Percentiles rank a stretch among this genome's conserved stretches.
phyloP scores from a whole-genome alignment of 1,140 invertebrate genomes.

The Agrypnia vestita region DNA sequence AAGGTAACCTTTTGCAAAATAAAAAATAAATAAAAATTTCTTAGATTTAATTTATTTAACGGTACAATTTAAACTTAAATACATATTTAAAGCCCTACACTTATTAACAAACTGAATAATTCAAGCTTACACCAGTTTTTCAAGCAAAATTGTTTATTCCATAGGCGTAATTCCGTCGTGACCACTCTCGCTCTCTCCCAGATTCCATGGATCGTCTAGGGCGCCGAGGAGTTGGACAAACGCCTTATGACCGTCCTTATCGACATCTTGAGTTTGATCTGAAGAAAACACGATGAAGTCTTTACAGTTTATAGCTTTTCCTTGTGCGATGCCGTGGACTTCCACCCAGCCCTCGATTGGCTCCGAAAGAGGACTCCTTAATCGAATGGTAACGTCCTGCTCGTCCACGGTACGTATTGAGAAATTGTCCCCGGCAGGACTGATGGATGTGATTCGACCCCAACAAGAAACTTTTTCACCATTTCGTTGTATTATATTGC shows the following conservation, averaged over 20 bases:
- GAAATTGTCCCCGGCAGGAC: conserved; percentile 66
- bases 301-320: conserved; percentile 68
- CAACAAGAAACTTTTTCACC: conserved; percentile 69
- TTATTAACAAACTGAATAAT: neutral
- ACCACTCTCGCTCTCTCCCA: conserved; percentile 64
- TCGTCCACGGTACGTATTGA: conserved; percentile 67
- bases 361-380: conserved; percentile 66
- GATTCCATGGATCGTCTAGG: conserved; percentile 70
- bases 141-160: conserved; percentile 40
- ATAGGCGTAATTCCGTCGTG: conserved; percentile 43
- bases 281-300: conserved; percentile 68
- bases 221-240: conserved; percentile 66
- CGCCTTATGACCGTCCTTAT: conserved; percentile 68
- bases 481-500: conserved; percentile 67
- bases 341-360: conserved; percentile 70
- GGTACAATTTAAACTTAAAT: too few relatives aligned
- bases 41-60: neutral
- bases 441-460: conserved; percentile 69
- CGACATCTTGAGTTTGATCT: conserved; percentile 68
- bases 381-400: conserved; percentile 67
- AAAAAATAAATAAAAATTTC: conserved; percentile 35
- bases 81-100: too few relatives aligned
- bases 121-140: neutral
- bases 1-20: too few relatives aligned
- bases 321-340: conserved; percentile 68